Base-by-base conservation (phyloP, 2,888 invertebrate species). In the Gastrophysa polygoni region DNA sequence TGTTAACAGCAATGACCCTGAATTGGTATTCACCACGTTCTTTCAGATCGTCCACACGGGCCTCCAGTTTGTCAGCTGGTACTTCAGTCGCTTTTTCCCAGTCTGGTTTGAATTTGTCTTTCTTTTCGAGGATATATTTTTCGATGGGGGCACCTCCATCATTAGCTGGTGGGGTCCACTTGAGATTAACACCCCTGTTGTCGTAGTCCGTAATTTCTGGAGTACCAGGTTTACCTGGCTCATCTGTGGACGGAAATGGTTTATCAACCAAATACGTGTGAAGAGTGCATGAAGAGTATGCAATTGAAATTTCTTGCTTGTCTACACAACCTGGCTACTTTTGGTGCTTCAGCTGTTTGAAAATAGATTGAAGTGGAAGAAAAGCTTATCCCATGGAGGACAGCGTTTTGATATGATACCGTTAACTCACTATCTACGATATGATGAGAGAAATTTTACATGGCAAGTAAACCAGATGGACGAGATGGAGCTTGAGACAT, bases 111-210 rank as follows among this genome's bases (percentile, higher is more conserved):
- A 87, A 91, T 78, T 90, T 90, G 70, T 93, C 93, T 78, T 91
- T 93, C 86, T 93, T 94, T 82, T 95, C 95, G 72, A 97, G 91
- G 68, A 96, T 91, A 79, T 97, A 97, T 80, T 94, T 95, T 75
- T 90, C 92, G 74, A 98, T 92, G 11, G 96, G 93, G 1, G 96
- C 91, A 5, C 97, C 97, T 56, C 97, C 96, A 78, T 97, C 97
- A 57, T 86, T 88, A 67, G 88, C 87, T 1, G 98, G 97, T 44
- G 93, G 88, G 16, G 90, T 88, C 97, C 98, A 98, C 78, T 94
- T 92, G 71, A 95, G 86, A 66, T 93, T 91, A 0, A 96, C 95
- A 72, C 96, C 95, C 74, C 91, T 92, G 81, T 95, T 95, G 82
- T 98, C 97, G 81, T 95, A 98, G 71, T 96, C 95, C 0, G 89